Base-by-base conservation (phyloP, 2,888 invertebrate species). In the Archips xylosteana region DNA sequence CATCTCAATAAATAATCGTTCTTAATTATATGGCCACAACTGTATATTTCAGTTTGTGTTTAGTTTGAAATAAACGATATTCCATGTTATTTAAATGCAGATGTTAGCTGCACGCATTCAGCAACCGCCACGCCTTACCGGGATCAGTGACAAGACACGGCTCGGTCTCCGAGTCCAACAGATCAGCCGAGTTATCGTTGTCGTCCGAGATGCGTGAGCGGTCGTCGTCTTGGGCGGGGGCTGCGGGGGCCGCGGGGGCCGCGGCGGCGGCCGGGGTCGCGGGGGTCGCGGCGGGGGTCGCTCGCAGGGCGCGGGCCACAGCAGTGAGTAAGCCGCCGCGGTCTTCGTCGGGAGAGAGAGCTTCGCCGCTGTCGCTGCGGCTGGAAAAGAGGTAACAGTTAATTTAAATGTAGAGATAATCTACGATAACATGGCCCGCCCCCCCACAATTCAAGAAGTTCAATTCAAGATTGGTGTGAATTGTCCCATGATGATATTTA, bases 121-220 rank as follows among this genome's bases (percentile, higher is more conserved):
- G 9, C 5, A 32, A 32, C 12, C 3, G 15, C 10, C n/a, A 23
- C 2, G 1, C 6, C 96, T 78, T 51, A 94, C 94, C 97, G 69
- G 97, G 97, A 82, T 97, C 97, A 94, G 97, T 97, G 95, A 97
- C 97, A 34, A 97, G 92, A 80, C 97, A 97, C 0, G 97, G 97
- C 83, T 97, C 97, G 0, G 97, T 97, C 94, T 97, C 97, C 0
- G 97, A 97, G 87, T 97, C 97, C 51, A 97, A 92, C 87, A 97
- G 94, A 83, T 97, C 97, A 5, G 96, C 96, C 23, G 97, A 97
- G 89, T 97, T 97, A 84, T 96, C 96, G 80, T 97, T 96, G 70
- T 96, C 94, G 73, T 93, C 93, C 2, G 92, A 92, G 39, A 85
- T 75, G 47, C 87, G 87, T 67, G 90, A 91, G 78, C 90, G 87